These are phyloP conservation scores for Lerista edwardsae DNA, from an alignment of 2,797 vertebrate species.

Conservation along the genomic window DNA sequence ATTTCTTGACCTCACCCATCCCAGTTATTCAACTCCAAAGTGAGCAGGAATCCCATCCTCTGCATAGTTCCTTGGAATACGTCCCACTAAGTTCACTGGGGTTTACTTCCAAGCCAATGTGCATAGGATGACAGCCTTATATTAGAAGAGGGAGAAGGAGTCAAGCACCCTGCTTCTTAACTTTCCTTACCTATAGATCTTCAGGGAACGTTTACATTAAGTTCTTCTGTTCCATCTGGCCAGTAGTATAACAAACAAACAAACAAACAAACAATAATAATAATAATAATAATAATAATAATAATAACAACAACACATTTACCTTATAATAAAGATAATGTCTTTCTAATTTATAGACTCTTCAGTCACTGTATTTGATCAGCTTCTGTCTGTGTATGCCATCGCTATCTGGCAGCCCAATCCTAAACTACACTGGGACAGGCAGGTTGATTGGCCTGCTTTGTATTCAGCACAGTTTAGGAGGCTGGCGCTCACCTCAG, in stretches of 20 bases:
- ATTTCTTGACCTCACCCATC: background rate
- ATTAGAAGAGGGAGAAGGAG: background rate
- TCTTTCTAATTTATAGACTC: background rate
- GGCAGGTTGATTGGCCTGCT: too few relatives aligned
- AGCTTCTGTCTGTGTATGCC: background rate
- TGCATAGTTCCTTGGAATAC: background rate
- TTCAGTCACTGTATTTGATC: background rate
- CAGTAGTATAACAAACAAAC: background rate
- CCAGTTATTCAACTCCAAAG: background rate
- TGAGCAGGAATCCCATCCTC: background rate
- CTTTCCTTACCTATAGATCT: background rate
- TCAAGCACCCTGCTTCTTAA: background rate
- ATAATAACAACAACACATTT: too few relatives aligned
- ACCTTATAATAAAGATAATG: background rate
- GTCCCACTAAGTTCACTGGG: background rate
- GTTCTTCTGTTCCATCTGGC: background rate
- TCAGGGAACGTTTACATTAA: background rate
- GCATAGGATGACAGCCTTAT: background rate
- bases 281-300: too few relatives aligned
- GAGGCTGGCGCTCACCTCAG: too few relatives aligned
- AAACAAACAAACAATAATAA: too few relatives aligned
- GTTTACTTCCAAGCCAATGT: background rate
- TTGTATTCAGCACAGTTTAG: too few relatives aligned
- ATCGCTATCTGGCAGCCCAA: background rate
- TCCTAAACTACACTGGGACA: too few relatives aligned